Base-by-base conservation (phyloP, 2,113 vertebrate species). In the Catharus minimus region DNA sequence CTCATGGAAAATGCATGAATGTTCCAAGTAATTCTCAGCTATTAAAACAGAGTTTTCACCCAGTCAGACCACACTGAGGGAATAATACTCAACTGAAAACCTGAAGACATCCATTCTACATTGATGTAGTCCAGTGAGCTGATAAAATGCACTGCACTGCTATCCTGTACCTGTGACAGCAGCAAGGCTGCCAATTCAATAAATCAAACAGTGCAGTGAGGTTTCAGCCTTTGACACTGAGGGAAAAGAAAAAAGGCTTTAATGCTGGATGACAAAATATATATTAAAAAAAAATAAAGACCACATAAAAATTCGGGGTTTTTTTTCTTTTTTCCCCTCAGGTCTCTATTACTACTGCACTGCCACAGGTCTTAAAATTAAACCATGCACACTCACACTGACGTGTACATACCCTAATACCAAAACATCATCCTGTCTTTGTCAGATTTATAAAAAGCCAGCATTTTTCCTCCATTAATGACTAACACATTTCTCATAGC, bases 1-100 rank as follows among this genome's bases (percentile, higher is more conserved):
- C 3, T 9, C 43, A 32, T 15, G 62, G 44, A 75, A 81, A 90
- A 89, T 2, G 13, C 1, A 1, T 57, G 24, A 80, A 53, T 67
- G 57, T 79, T 90, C 58, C 75, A 88, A 67, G 17, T 92, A 92
- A 90, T 88, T 90, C 92, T 93, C 80, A 76, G 79, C 73, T 82
- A 77, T 71, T 92, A 90, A 94, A 95, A 90, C 1, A 15, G 82
- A 87, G 60, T 87, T 95, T 64, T 93, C 64, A 52, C 26, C 36
- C 72, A 92, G 16, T 84, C 90, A 82, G 67, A 57, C 50, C 61
- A 74, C 79, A 75, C 85, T 56, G 92, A 95, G 89, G 58, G 44
- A 95, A 86, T 91, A 28, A 74, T 28, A 46, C 57, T 55, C 43
- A 90, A 60, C 44, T 86, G 65, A n/a, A 36, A 82, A 72, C 82